Conservation (phyloP, 2,797 vertebrate genomes). For the Erethizon dorsatum region DNA sequence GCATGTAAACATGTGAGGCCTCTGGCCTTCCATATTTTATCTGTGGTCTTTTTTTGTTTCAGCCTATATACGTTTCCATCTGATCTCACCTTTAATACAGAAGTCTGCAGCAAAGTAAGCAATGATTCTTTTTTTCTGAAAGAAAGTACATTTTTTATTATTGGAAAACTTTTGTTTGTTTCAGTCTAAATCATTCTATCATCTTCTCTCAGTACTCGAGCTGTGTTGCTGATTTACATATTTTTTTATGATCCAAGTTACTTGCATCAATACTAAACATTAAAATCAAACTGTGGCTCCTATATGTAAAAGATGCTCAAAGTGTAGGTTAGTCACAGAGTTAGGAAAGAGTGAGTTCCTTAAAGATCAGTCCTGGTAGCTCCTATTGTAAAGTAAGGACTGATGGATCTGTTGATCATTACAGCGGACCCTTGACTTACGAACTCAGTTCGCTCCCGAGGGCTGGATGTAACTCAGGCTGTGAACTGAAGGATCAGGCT, state of each 20-base stretch:
- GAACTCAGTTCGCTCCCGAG: neutral
- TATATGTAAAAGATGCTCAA: neutral
- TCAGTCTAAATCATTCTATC: neutral
- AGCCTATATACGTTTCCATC: constrained; percentile 96
- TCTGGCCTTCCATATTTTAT: constrained; percentile 54
- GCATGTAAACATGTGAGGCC: constrained; percentile 26
- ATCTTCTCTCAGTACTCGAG: constrained; percentile 53
- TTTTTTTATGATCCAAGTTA: constrained; percentile 56
- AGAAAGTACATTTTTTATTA: constrained; percentile 32
- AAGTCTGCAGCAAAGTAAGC: constrained; percentile 96
- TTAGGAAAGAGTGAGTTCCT: neutral
- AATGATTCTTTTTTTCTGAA: constrained; percentile 33
- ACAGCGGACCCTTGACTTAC: neutral
- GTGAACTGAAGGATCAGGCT: neutral
- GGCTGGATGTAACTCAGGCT: neutral
- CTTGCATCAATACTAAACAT: neutral
- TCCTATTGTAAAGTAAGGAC: constrained; percentile 2
- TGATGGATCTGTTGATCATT: neutral
- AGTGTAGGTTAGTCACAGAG: neutral
- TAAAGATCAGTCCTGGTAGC: neutral
- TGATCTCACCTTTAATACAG: constrained; percentile 96
- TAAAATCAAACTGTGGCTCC: neutral
- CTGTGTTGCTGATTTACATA: constrained; percentile 1
- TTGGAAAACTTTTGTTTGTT: constrained; percentile 59
- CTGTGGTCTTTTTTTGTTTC: constrained; percentile 73